These are phyloP conservation scores for Sphaerodactylus townsendi DNA, from an alignment of 2,113 vertebrate genomes.

Conservation along the genomic window DNA sequence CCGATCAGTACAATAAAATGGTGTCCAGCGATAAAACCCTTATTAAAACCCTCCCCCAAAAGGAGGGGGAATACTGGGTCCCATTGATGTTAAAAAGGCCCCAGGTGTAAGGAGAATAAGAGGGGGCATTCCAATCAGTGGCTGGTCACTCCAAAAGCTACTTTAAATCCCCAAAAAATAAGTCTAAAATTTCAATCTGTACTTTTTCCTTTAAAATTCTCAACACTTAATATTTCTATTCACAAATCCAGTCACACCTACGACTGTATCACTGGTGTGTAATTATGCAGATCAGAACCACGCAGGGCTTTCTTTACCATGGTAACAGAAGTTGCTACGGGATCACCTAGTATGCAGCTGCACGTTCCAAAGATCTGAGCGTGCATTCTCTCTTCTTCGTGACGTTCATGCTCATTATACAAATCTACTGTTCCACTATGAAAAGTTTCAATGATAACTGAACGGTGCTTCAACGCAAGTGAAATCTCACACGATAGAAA, in stretches of 20 bases:
- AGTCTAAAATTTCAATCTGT: neutral
- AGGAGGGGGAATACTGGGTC: no score
- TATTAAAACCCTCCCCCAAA: no score
- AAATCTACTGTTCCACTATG: neutral
- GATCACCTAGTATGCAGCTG: slow-evolving; percentile 39
- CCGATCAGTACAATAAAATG: no score
- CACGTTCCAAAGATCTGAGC: slow-evolving; percentile 42
- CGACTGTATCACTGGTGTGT: slow-evolving; percentile 20
- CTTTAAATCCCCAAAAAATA: neutral
- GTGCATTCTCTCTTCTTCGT: slow-evolving; percentile 22
- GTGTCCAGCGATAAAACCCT: no score
- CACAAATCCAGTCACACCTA: slow-evolving; percentile 11
- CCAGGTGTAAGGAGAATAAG: no score
- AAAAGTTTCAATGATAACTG: slow-evolving; percentile 11
- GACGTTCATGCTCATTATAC: neutral
- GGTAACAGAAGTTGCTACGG: slow-evolving; percentile 66
- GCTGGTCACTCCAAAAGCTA: no score
- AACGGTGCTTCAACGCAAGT: neutral
- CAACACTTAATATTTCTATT: slow-evolving; percentile 11
- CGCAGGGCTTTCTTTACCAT: slow-evolving; percentile 42
- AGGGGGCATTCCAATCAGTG: no score
- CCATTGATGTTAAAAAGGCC: no score
- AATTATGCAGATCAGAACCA: slow-evolving; percentile 59
- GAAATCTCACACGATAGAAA: accelerated
- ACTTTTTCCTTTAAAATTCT: neutral